Conservation (phyloP, 2,113 vertebrate genomes). For the Antechinus stuartii region DNA sequence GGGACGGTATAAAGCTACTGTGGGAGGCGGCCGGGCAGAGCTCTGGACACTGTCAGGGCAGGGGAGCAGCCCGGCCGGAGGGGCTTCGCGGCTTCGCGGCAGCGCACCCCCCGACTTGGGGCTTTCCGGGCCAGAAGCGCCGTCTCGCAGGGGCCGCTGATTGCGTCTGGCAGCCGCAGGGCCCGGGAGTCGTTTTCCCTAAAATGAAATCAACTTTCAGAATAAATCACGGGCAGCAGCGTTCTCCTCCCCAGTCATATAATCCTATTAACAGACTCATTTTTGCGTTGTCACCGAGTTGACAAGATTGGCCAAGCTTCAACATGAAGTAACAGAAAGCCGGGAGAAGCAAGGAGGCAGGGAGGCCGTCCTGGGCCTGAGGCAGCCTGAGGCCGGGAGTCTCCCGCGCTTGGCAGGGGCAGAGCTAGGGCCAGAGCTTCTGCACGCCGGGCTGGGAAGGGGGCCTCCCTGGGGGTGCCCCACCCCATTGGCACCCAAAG, state of each 20-base stretch:
- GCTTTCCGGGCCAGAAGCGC: conserved; percentile 87
- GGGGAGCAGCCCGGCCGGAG: conserved; percentile 64
- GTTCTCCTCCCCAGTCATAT: conserved; percentile 85
- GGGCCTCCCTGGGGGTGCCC: too few relatives aligned
- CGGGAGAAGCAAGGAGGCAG: conserved; percentile 74
- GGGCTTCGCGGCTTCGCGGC: too few relatives aligned
- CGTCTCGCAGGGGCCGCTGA: conserved; percentile 86
- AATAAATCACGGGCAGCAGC: conserved; percentile 87
- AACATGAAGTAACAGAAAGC: conserved; percentile 80
- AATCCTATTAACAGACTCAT: conserved; percentile 87
- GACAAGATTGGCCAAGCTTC: conserved; percentile 83
- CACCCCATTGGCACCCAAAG: too few relatives aligned
- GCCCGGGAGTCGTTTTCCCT: conserved; percentile 86
- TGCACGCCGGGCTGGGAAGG: neutral
- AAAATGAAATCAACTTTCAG: conserved; percentile 89
- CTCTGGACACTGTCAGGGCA: conserved; percentile 90
- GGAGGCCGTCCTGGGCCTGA: conserved; percentile 63
- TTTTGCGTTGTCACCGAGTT: conserved; percentile 76
- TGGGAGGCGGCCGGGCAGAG: conserved; percentile 67
- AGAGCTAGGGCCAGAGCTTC: too few relatives aligned
- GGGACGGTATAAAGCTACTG: conserved; percentile 81
- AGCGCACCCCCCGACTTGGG: conserved; percentile 85
- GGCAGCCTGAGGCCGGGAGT: conserved; percentile 62
- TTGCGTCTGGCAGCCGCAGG: conserved; percentile 87
- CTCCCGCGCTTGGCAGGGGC: too few relatives aligned